phyloP scores from a whole-genome alignment of 23 tunicate genomes.

The Trididemnum nubilum region DNA sequence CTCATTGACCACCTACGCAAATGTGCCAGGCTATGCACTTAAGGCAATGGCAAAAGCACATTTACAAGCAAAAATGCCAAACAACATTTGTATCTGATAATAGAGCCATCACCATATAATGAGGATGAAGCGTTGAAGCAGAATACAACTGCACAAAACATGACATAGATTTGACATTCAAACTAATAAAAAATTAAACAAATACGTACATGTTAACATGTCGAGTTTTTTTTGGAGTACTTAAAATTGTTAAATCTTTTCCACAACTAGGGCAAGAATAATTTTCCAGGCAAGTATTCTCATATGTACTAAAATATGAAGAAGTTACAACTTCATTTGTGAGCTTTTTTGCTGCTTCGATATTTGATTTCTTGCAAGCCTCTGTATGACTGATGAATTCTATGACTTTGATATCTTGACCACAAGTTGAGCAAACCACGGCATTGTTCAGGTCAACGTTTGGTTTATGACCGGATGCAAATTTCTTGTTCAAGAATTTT shows the following conservation, averaged over 20 bases:
- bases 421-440: constrained; percentile 17
- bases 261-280: constrained; percentile 26
- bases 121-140: no score
- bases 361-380: neutral
- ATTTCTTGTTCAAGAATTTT: neutral
- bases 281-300: neutral
- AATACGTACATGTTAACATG: constrained; percentile 30
- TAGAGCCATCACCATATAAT: no score
- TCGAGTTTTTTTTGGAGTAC: neutral
- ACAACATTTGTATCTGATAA: no score
- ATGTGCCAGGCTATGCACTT: no score
- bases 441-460: neutral
- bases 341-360: neutral
- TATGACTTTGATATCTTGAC: constrained; percentile 2
- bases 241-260: neutral
- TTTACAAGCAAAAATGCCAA: no score
- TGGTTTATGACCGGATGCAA: neutral
- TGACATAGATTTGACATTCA: no score
- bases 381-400: constrained; percentile 1
- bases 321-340: constrained; percentile 17
- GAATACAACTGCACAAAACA: no score
- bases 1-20: no score
- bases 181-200: no score
- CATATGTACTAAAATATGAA: neutral
- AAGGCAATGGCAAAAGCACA: no score